Percentiles rank a stretch among this genome's conserved stretches.
Conservation (phyloP, 2,797 vertebrate genomes). For the Gymnoscopelus microlampas region DNA sequence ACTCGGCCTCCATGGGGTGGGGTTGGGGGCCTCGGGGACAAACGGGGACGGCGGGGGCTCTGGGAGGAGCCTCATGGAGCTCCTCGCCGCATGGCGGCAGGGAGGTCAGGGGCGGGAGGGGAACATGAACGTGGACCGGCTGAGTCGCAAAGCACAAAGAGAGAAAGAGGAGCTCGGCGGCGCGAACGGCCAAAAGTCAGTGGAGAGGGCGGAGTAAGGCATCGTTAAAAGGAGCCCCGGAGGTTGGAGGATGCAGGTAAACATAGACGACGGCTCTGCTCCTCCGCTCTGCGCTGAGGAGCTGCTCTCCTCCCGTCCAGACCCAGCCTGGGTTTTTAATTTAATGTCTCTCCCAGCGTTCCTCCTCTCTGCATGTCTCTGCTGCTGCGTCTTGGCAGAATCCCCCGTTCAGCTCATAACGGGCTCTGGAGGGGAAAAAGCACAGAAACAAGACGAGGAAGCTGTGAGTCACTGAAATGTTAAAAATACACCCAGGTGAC, state of each 20-base stretch:
- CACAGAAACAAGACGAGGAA: slow-evolving; percentile 42
- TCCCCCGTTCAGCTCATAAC: slow-evolving; percentile 42
- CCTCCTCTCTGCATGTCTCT: slow-evolving; percentile 44
- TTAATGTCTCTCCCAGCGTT: slow-evolving; percentile 52
- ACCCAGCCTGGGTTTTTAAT: slow-evolving; percentile 55
- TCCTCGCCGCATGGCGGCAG: slow-evolving; percentile 75
- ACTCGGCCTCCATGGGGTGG: slow-evolving; percentile 86
- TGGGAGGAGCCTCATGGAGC: slow-evolving; percentile 79
- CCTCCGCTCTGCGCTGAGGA: slow-evolving; percentile 46
- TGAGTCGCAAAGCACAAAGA: slow-evolving; percentile 60
- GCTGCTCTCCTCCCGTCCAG: slow-evolving; percentile 51
- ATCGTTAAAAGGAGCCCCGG: slow-evolving; percentile 74
- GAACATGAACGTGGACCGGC: slow-evolving; percentile 51
- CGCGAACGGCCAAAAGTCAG: slow-evolving; percentile 70
- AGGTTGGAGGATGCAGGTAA: slow-evolving; percentile 69
- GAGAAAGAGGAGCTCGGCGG: slow-evolving; percentile 55
- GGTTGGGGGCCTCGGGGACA: slow-evolving; percentile 80
- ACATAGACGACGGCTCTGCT: slow-evolving; percentile 61
- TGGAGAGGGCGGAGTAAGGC: slow-evolving; percentile 69
- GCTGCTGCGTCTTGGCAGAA: slow-evolving; percentile 33
- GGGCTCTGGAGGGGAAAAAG: slow-evolving; percentile 55
- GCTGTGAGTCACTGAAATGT: slow-evolving; percentile 30
- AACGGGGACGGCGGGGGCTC: slow-evolving; percentile 73
- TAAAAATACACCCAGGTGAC: slow-evolving; percentile 19
- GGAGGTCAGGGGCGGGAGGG: slow-evolving; percentile 66